Evolutionary conservation across 2,797 vertebrate species (phyloP).

Genomic region (Mustela erminea): DNA sequence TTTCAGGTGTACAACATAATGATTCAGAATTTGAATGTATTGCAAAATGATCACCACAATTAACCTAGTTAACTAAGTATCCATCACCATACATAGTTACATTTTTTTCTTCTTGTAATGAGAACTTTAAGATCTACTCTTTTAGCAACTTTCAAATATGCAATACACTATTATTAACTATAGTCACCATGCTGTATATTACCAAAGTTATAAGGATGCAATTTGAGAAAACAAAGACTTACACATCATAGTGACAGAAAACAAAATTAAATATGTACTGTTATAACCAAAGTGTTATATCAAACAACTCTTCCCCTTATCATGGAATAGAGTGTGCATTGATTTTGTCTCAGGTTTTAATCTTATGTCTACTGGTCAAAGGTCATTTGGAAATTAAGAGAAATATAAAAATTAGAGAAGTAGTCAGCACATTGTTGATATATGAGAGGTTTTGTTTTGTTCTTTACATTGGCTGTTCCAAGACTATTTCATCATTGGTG

Average conservation of each 20-base stretch:
- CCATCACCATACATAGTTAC: background rate
- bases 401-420: background rate
- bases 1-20: background rate
- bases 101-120: background rate
- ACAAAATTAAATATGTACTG: constrained; percentile 50
- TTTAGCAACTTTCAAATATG: background rate
- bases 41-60: background rate
- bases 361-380: background rate
- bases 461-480: background rate
- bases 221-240: constrained; percentile 31
- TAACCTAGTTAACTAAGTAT: background rate
- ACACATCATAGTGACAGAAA: constrained; percentile 70
- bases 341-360: background rate
- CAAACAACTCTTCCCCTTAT: constrained; percentile 6
- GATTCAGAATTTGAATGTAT: background rate
- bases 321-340: background rate
- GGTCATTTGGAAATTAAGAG: background rate
- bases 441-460: background rate
- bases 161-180: background rate
- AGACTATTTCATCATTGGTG: background rate
- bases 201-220: background rate
- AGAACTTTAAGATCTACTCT: background rate
- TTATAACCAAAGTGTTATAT: constrained; percentile 46
- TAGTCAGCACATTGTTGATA: background rate
- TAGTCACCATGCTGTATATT: background rate